phyloP scores from a whole-genome alignment of 2,797 vertebrate genomes.

The Phoxinus dragarum region DNA sequence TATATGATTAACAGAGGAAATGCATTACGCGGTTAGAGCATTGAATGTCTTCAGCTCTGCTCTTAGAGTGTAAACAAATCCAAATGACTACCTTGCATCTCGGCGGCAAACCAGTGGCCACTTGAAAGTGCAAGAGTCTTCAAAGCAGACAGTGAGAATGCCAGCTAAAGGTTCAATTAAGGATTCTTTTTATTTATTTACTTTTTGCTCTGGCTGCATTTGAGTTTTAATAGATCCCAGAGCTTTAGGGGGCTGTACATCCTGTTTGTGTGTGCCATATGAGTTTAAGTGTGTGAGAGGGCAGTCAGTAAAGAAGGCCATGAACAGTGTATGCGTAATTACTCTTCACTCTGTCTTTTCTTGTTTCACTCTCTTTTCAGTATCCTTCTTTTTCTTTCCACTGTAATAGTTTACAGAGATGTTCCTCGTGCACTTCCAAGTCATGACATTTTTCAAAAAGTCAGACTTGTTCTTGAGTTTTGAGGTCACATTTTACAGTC shows the following conservation, averaged over 20 bases:
- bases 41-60: background rate
- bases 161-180: constrained; percentile 39
- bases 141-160: constrained; percentile 37
- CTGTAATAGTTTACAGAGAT: constrained; percentile 65
- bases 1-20: constrained; percentile 31
- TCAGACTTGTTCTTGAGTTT: background rate
- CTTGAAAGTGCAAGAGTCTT: constrained; percentile 37
- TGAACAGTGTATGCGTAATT: constrained; percentile 2
- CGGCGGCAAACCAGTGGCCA: constrained; percentile 24
- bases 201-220: background rate
- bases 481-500: background rate
- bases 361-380: constrained; percentile 14
- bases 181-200: constrained; percentile 22
- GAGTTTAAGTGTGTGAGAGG: constrained; percentile 30
- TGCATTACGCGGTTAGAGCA: background rate
- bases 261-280: constrained; percentile 52
- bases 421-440: constrained; percentile 67
- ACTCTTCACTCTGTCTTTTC: background rate
- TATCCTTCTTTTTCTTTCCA: constrained; percentile 64
- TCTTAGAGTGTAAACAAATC: constrained; percentile 38
- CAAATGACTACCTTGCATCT: constrained; percentile 23
- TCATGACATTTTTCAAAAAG: background rate
- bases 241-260: constrained; percentile 34
- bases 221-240: constrained; percentile 47
- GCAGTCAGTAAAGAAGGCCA: constrained; percentile 29